Evolutionary conservation across 2,113 vertebrate genomes (phyloP).

Genomic region (Xenotilapia leptura): DNA sequence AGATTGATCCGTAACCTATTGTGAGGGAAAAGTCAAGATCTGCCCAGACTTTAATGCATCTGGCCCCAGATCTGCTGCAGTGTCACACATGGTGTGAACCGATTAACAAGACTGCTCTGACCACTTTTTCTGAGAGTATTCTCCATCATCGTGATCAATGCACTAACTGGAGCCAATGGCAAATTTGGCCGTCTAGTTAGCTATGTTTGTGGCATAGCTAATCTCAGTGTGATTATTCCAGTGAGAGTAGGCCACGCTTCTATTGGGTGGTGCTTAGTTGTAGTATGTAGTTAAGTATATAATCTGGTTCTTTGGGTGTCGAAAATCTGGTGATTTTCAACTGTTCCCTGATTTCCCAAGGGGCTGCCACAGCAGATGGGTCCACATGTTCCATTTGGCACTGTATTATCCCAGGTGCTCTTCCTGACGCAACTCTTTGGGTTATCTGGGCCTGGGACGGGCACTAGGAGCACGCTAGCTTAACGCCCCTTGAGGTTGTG

Average conservation of each 20-base stretch:
- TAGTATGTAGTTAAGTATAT: not conserved
- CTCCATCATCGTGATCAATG: not conserved
- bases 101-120: not conserved
- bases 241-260: not conserved
- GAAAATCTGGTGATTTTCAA: not conserved
- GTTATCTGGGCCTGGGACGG: not conserved
- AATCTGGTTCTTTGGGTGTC: not conserved
- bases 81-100: not conserved
- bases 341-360: not conserved
- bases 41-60: not conserved
- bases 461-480: not conserved
- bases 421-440: not conserved
- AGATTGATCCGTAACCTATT: not conserved
- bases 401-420: not conserved
- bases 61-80: not conserved
- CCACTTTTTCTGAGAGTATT: not conserved
- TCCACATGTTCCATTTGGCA: not conserved
- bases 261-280: not conserved
- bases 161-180: not conserved
- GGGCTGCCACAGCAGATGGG: not conserved
- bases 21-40: not conserved
- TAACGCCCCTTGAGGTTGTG: not conserved
- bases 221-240: not conserved
- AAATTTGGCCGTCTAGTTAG: not conserved
- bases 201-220: not conserved